Evolutionary conservation across 2,113 vertebrate species (phyloP).

Genomic region (Otis tarda): DNA sequence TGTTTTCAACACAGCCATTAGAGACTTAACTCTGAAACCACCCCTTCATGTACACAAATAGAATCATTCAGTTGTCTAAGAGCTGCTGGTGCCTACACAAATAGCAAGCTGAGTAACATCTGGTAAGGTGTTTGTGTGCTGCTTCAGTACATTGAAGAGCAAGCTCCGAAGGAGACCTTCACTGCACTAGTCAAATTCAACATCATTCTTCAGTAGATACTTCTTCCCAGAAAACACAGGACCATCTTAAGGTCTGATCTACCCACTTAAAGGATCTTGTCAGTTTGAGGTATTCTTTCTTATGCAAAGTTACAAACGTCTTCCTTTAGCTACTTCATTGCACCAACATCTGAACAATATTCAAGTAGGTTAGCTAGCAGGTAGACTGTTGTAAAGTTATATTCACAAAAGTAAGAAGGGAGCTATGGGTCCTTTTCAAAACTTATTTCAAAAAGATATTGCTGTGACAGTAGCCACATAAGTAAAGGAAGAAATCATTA

Average conservation of each 20-base stretch:
- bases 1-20: neutral
- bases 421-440: neutral
- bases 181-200: neutral
- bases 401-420: neutral
- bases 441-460: neutral
- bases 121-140: neutral
- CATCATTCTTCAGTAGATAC: neutral
- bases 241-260: accelerated
- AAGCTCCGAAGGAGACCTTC: neutral
- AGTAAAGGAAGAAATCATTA: neutral
- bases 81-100: neutral
- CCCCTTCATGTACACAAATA: accelerated
- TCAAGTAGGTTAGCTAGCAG: neutral
- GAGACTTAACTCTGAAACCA: neutral
- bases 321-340: neutral
- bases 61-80: neutral
- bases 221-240: neutral
- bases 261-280: neutral
- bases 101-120: neutral
- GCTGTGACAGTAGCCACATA: neutral
- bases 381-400: neutral
- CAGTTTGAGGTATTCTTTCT: neutral
- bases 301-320: accelerated
- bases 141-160: neutral
- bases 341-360: neutral